Percentiles rank a stretch among this genome's conserved stretches.
These are phyloP conservation scores for Ceratothoa steindachneri DNA, from an alignment of 2,888 invertebrate species.

Conservation along the genomic window DNA sequence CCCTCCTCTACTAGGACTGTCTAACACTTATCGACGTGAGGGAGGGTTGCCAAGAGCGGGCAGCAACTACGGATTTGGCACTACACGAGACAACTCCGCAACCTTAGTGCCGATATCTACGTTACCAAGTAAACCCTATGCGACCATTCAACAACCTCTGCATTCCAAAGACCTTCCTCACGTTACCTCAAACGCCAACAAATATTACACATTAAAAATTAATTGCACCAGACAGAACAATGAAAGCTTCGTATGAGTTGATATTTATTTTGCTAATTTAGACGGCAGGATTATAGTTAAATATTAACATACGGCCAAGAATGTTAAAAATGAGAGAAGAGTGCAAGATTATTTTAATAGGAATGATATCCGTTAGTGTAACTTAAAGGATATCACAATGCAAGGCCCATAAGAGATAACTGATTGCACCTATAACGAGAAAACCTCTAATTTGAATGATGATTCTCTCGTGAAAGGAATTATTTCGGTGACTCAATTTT, in stretches of 20 bases:
- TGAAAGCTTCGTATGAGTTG: constrained; percentile 38
- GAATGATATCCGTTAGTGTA: no score
- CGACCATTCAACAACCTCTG: neutral
- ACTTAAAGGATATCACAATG: no score
- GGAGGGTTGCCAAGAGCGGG: neutral
- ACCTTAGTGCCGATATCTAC: neutral
- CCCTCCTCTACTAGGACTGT: neutral
- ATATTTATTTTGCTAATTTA: no score
- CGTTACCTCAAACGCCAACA: constrained; percentile 19
- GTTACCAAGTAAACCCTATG: neutral
- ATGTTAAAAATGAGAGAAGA: no score
- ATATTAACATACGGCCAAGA: no score
- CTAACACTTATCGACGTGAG: neutral
- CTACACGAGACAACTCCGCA: neutral
- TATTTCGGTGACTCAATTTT: no score
- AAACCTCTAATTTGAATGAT: no score
- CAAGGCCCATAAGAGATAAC: no score
- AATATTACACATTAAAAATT: constrained; percentile 42
- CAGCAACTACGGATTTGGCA: neutral
- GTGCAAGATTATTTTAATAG: no score
- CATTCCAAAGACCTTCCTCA: neutral
- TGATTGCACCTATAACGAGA: no score
- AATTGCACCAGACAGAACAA: constrained; percentile 40
- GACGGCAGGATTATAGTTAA: no score
- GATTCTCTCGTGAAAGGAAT: no score